Base-by-base conservation (phyloP, 35 echinoderm and acorn worm species). In the Ophiothrix spiculata region DNA sequence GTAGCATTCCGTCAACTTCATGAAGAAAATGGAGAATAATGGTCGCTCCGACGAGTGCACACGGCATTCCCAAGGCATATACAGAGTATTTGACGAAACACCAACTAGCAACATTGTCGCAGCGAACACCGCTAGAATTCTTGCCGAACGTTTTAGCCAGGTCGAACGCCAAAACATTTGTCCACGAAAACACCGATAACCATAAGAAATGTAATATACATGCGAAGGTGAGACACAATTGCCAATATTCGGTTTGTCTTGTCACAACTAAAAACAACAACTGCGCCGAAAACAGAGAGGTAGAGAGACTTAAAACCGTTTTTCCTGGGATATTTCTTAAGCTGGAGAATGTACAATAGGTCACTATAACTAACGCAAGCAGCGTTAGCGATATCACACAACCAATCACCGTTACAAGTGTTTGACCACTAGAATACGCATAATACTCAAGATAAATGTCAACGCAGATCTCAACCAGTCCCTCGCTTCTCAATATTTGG, bases 141-240 rank as follows among this genome's bases (percentile, higher is more conserved):
- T 37, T 80, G 38, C 78, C 78, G 40, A 80, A 80, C 10, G 41
- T 40, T 40, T 40, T 1, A 40, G 78, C 78, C 11, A 80, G 38
- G n/a, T 80, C 78, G 40, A 80, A 80, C 2, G 78, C 78, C 28
- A 80, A 15, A 80, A 80, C 38, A 40, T 80, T 80, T 37, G 78
- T 80, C 78, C 78, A 80, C 1, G 38, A 40, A 39, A 80, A 80
- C 23, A 80, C 25, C 3, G 78, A 34, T 15, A 80, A 40, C 36
- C 36, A 39, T 29, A 80, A 36, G 37, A 40, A 80, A 32, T 80
- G 78, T 38, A 80, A 2, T 16, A 80, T n/a, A 10, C 21, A 21
- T 25, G 78, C 78, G 14, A 40, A 39, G 38, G 25, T 32, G 41
- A 40, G 11, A 40, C 78, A 80, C 2, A 80, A 10, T 10, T 10